Conservation (phyloP, 2,888 invertebrate species). For the Therioaphis trifolii region DNA sequence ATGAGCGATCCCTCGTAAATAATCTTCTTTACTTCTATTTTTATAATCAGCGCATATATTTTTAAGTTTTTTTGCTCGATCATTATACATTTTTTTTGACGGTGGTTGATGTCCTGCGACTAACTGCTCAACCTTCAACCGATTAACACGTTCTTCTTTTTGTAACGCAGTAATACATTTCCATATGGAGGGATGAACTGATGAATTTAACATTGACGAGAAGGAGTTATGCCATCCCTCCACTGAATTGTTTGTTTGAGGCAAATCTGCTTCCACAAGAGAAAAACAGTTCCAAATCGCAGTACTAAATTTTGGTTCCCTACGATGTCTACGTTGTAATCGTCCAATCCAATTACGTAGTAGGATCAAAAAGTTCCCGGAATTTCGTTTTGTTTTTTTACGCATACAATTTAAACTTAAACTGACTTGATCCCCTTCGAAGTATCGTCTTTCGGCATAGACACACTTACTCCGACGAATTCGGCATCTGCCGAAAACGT, state of each 20-base stretch:
- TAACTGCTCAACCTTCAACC: background rate
- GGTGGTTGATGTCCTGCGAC: background rate
- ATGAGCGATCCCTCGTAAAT: background rate
- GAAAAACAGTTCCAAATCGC: constrained; percentile 6
- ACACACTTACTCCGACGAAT: too few relatives aligned
- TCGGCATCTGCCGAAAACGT: too few relatives aligned
- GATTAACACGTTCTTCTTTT: constrained; percentile 14
- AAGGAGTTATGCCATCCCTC: background rate
- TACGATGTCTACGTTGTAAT: background rate
- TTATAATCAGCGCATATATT: background rate
- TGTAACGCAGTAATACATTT: background rate
- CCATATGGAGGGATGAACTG: constrained; percentile 8
- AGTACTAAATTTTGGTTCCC: background rate
- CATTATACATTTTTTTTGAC: background rate
- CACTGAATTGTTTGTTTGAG: background rate
- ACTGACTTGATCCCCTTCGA: too few relatives aligned
- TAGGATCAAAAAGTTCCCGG: too few relatives aligned
- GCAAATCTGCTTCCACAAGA: constrained; percentile 8
- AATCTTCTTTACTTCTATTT: background rate
- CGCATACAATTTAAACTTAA: too few relatives aligned
- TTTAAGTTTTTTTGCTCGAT: background rate
- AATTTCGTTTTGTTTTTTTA: too few relatives aligned
- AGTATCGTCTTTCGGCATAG: too few relatives aligned
- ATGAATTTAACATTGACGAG: constrained; percentile 5
- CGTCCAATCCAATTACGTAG: too few relatives aligned